Conservation (phyloP, 64 coral and sea anemone genomes). For the Pocillopora damicornis region DNA sequence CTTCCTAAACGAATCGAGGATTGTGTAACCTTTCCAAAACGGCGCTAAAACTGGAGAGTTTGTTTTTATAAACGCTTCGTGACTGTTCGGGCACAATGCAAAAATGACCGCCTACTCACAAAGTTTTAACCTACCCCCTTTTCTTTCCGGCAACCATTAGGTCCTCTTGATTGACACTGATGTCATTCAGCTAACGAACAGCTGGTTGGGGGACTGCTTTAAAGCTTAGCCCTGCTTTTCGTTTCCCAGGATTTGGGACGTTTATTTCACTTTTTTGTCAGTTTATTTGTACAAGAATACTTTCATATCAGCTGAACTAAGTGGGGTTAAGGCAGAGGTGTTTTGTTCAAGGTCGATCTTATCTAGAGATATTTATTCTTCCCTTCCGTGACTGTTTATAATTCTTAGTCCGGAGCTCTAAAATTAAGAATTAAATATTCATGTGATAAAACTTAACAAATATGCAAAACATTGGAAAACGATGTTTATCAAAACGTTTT, state of each 20-base stretch:
- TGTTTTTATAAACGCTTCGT: not conserved
- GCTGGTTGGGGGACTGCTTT: not conserved
- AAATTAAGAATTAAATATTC: not conserved
- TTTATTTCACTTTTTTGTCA: not conserved
- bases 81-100: not conserved
- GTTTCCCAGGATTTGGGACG: not conserved
- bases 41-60: not conserved
- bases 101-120: not conserved
- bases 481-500: too few species aligned
- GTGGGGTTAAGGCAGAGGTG: not conserved
- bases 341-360: not conserved
- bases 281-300: not conserved
- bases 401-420: not conserved
- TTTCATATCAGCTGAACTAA: not conserved
- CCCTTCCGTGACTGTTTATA: not conserved
- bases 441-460: not conserved
- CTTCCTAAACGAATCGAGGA: not conserved
- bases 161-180: not conserved
- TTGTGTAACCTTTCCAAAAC: not conserved
- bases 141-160: not conserved
- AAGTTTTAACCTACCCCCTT: not conserved
- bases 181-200: not conserved
- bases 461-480: too few species aligned
- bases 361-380: not conserved
- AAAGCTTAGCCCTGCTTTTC: not conserved